Evolutionary conservation across 2,888 invertebrate species (phyloP), one percentile per base, ranked within the genome.

Genomic region (Eupithecia abbreviata): DNA sequence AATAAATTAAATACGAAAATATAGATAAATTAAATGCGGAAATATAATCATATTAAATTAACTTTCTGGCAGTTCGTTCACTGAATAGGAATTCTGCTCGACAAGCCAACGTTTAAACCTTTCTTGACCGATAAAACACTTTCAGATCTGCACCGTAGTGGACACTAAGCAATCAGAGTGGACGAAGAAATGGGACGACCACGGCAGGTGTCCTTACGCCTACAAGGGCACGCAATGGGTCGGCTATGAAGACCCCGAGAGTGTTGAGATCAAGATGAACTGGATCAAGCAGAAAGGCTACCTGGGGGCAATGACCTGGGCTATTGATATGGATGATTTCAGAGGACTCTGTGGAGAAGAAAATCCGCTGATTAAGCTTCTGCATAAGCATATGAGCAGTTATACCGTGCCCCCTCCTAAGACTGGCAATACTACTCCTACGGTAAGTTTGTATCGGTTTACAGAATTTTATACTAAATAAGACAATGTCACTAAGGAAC

Each of bases 291-390:
- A 96, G 75, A 97, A 97, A 88, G 98, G 98, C 0, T 94, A 94
- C 82, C 97, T 97, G 0, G 98, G 98, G 0, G 98, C 98, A 0
- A 98, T 98, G 98, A 97, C 96, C 30, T 98, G 98, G 98, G 98
- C 98, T 43, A 97, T 98, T 70, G 98, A 98, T 83, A 98, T 98
- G 98, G 98, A 98, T 78, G 98, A 98, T 89, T 98, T 98, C 89
- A 96, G 96, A 77, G 98, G 98, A 0, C 88, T 98, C 1, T 98
- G 98, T 85, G 98, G 98, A 0, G 95, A 96, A 0, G 96, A 96
- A 85, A 98, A 98, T 89, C 96, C 97, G 0, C 91, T 98, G 12
- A 97, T 97, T 80, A 96, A 97, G 79, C 96, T 98, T 73, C 92
- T 98, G 71, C 92, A 97, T 85, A 95, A 96, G 43, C 96, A 96